Percentiles rank a stretch among this genome's conserved stretches.
Conservation (phyloP, 2,113 vertebrate species). For the Psammodynastes pulverulentus region DNA sequence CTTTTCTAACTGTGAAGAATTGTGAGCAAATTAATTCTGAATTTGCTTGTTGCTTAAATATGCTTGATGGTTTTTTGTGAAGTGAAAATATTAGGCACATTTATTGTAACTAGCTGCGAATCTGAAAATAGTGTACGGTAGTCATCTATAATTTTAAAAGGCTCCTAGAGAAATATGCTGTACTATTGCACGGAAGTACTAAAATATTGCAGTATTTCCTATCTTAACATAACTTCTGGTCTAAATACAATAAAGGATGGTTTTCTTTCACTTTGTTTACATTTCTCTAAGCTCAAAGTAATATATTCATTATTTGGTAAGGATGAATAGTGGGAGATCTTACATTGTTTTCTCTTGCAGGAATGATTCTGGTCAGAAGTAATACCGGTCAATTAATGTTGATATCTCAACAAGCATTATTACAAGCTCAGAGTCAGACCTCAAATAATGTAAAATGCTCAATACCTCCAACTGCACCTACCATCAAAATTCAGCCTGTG, state of each 20-base stretch:
- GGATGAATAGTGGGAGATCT: background rate
- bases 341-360: slow-evolving; percentile 62
- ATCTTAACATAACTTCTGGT: background rate
- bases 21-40: background rate
- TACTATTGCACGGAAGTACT: background rate
- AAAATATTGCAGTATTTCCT: background rate
- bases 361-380: slow-evolving; percentile 90
- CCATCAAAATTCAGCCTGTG: slow-evolving; percentile 67
- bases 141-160: background rate
- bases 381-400: slow-evolving; percentile 91
- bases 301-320: background rate
- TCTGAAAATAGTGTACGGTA: background rate
- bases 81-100: background rate
- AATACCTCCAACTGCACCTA: slow-evolving; percentile 47
- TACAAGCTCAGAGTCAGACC: slow-evolving; percentile 69
- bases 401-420: slow-evolving; percentile 87
- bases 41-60: slow-evolving; percentile 2
- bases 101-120: background rate
- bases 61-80: background rate
- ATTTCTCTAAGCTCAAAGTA: background rate
- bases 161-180: background rate
- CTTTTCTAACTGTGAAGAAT: background rate
- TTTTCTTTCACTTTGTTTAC: background rate
- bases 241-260: background rate
- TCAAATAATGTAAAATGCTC: slow-evolving; percentile 64